These are phyloP conservation scores for Tillus elongatus DNA, from an alignment of 2,888 invertebrate species.

Conservation along the genomic window DNA sequence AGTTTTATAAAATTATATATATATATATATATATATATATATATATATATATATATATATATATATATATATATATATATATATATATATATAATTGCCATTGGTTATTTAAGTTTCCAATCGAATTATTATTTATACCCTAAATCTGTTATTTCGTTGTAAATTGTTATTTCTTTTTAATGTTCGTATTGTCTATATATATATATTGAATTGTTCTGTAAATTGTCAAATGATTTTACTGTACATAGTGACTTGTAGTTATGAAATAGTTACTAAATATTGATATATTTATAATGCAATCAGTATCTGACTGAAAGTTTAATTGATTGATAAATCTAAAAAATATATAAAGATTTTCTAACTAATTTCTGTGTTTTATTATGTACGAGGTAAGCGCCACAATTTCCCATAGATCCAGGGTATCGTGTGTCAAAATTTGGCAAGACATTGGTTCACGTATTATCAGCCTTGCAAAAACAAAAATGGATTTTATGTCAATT, in stretches of 20 bases:
- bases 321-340: constrained; percentile 30
- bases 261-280: constrained; percentile 38
- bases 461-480: too few species aligned
- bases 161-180: constrained; percentile 23
- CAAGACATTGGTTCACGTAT: too few species aligned
- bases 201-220: constrained; percentile 28
- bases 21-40: too few species aligned
- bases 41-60: too few species aligned
- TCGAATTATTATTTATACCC: constrained; percentile 1
- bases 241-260: constrained; percentile 39
- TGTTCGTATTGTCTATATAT: constrained; percentile 18
- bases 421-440: too few species aligned
- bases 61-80: too few species aligned
- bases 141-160: not conserved
- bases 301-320: constrained; percentile 38
- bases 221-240: constrained; percentile 36
- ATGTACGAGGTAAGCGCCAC: too few species aligned
- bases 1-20: too few species aligned
- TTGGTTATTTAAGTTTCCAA: too few species aligned
- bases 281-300: constrained; percentile 43
- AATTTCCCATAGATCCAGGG: too few species aligned
- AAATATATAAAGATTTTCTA: constrained; percentile 35
- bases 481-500: too few species aligned
- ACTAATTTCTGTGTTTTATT: constrained; percentile 10
- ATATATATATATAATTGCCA: too few species aligned